Evolutionary conservation across 2,113 vertebrate genomes (phyloP).

Genomic region (Ammodramus savannarum): DNA sequence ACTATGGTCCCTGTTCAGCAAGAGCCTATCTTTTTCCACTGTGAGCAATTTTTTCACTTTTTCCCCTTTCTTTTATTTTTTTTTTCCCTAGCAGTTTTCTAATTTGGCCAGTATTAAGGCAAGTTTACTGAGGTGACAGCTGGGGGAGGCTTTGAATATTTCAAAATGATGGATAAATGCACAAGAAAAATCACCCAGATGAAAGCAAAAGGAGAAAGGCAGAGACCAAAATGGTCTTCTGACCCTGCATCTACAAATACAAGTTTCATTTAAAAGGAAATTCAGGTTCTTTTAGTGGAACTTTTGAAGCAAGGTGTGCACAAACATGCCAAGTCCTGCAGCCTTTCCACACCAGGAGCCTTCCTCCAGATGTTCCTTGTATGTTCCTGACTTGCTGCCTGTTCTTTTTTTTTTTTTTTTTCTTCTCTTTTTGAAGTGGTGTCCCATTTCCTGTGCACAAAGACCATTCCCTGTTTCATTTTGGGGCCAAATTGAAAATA

Average conservation of each 20-base stretch:
- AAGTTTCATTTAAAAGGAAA: neutral
- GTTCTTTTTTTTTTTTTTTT: neutral
- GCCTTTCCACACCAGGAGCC: neutral
- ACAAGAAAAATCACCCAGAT: neutral
- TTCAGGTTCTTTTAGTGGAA: neutral
- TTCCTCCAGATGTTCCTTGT: conserved; percentile 42
- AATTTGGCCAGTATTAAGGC: neutral
- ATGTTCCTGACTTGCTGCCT: neutral
- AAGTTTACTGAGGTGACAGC: neutral
- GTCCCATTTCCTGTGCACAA: conserved; percentile 37
- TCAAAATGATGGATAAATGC: neutral
- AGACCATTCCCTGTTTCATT: neutral
- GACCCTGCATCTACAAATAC: neutral
- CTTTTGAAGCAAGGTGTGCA: conserved; percentile 54
- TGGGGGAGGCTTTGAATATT: neutral
- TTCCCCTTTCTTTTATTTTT: fast-evolving
- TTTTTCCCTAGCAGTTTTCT: neutral
- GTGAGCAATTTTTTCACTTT: neutral
- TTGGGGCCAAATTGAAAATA: neutral
- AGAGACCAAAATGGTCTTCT: neutral
- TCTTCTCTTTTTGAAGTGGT: conserved; percentile 20
- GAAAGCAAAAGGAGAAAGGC: neutral
- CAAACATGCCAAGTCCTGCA: conserved; percentile 34
- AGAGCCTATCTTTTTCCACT: neutral
- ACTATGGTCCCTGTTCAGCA: neutral